Evolutionary conservation across 2,113 vertebrate species (phyloP).

Genomic region (Spheniscus mendiculus): DNA sequence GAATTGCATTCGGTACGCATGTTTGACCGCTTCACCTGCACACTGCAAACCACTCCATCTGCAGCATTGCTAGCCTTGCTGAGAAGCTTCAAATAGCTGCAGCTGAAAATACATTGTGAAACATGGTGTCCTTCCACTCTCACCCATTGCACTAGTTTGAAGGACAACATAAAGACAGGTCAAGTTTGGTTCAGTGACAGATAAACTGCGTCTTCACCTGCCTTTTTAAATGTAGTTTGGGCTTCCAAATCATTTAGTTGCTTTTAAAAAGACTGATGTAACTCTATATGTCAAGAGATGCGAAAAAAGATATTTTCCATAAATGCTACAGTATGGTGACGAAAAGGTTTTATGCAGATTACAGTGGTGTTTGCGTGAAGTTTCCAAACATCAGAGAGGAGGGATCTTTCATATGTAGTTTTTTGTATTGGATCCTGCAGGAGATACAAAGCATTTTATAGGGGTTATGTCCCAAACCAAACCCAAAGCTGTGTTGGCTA

Average conservation of each 20-base stretch:
- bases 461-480: background rate
- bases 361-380: background rate
- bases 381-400: background rate
- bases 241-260: background rate
- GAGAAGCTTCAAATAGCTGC: background rate
- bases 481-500: background rate
- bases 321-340: background rate
- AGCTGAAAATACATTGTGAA: background rate
- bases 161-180: background rate
- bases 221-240: background rate
- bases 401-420: fast-evolving
- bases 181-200: background rate
- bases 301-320: background rate
- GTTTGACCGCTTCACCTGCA: background rate
- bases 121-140: background rate
- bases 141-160: background rate
- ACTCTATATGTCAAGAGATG: background rate
- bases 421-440: background rate
- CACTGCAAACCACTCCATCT: background rate
- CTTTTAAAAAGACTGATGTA: background rate
- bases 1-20: fast-evolving
- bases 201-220: background rate
- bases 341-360: background rate
- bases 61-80: background rate
- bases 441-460: background rate